These are phyloP conservation scores for Bombus breviceps DNA, from an alignment of 1,140 invertebrate species.

Conservation along the genomic window DNA sequence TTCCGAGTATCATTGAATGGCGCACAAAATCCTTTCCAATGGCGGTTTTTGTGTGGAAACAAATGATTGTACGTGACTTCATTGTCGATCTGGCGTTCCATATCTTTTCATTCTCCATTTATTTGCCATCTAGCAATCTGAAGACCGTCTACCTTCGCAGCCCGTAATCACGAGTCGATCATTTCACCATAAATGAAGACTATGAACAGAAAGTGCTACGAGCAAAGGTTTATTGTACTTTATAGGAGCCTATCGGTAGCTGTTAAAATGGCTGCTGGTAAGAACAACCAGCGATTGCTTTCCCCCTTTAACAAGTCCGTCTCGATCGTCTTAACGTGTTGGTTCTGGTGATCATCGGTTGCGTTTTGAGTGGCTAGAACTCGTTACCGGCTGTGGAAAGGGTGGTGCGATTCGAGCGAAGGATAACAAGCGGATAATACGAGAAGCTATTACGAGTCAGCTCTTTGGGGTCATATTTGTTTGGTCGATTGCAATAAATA, in stretches of 20 bases:
- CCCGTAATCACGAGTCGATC: conserved; percentile 79
- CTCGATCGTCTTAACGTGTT: conserved; percentile 2
- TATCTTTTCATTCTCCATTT: background rate
- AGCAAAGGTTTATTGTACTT: conserved; percentile 31
- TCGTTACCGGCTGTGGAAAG: background rate
- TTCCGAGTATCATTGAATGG: background rate
- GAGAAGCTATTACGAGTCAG: conserved; percentile 11
- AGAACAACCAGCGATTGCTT: background rate
- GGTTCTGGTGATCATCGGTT: conserved; percentile 1
- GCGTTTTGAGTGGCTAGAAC: background rate
- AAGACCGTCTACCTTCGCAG: conserved; percentile 67
- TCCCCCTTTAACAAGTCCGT: background rate
- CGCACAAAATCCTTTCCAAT: background rate
- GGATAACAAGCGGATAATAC: conserved; percentile 6
- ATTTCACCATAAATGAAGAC: conserved; percentile 79
- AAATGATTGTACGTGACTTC: background rate
- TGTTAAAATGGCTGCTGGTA: conserved; percentile 34
- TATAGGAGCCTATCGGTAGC: conserved; percentile 28
- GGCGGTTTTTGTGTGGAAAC: background rate
- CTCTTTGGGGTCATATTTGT: conserved; percentile 21
- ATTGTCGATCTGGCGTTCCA: too few relatives aligned
- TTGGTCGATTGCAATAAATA: conserved; percentile 42
- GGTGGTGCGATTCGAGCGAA: background rate
- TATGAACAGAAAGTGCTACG: conserved; percentile 21
- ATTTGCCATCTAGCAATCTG: conserved; percentile 3